These are phyloP conservation scores for Tetramorium parvispinum DNA, from an alignment of 1,140 invertebrate genomes.

Conservation along the genomic window DNA sequence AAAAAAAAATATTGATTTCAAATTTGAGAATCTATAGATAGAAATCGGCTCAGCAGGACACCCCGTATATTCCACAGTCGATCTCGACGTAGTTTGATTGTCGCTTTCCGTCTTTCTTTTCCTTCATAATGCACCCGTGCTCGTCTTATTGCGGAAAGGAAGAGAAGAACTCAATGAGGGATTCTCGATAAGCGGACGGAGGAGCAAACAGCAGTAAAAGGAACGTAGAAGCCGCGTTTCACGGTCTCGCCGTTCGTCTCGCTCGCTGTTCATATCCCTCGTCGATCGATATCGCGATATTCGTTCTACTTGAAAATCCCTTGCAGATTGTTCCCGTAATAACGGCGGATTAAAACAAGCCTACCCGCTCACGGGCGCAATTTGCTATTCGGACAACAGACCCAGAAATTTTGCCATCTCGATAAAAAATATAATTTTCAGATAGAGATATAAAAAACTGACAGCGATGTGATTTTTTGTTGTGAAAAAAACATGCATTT, in stretches of 20 bases:
- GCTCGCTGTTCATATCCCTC: neutral
- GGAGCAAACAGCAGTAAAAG: constrained; percentile 29
- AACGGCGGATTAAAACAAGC: constrained; percentile 30
- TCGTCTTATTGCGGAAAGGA: constrained; percentile 14
- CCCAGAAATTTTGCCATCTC: neutral
- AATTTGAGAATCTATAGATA: neutral
- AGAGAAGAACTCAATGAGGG: constrained; percentile 3
- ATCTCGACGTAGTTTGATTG: constrained; percentile 8
- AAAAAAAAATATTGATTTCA: neutral
- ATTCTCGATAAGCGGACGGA: constrained; percentile 40
- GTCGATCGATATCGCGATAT: constrained; percentile 33
- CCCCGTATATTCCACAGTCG: neutral
- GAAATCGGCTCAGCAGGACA: neutral
- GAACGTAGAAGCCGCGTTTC: constrained; percentile 19
- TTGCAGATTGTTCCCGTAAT: constrained; percentile 43
- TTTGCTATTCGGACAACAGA: neutral
- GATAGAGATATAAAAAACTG: neutral
- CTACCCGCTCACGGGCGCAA: neutral
- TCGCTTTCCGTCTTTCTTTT: constrained; percentile 24
- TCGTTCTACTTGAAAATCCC: constrained; percentile 50
- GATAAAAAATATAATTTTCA: neutral
- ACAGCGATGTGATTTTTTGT: neutral
- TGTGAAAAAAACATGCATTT: neutral
- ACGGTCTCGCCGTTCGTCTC: constrained; percentile 13
- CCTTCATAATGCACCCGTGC: constrained; percentile 25